These are phyloP conservation scores for Bujurquina vittata DNA, from an alignment of 2,113 vertebrate species.

Conservation along the genomic window DNA sequence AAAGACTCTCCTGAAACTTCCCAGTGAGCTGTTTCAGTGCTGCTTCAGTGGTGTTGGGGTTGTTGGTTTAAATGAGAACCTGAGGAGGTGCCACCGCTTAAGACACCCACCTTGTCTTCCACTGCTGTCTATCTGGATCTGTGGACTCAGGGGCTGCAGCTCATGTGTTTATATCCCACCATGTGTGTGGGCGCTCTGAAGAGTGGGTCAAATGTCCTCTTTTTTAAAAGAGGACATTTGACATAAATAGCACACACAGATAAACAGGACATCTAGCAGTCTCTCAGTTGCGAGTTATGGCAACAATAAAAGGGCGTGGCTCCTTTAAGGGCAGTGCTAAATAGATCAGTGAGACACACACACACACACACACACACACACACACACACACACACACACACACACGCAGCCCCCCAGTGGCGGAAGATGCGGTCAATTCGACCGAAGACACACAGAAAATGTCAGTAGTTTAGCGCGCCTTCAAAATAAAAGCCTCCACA, in stretches of 20 bases:
- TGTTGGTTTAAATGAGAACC: neutral
- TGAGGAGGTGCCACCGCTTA: neutral
- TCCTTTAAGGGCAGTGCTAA: conserved; percentile 72
- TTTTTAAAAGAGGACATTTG: neutral
- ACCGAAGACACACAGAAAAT: conserved; percentile 3
- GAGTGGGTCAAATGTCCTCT: neutral
- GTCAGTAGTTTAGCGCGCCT: neutral
- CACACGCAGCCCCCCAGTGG: conserved; percentile 11
- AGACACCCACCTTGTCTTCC: neutral
- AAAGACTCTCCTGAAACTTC: neutral
- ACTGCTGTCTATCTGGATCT: neutral
- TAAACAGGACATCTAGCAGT: conserved; percentile 9
- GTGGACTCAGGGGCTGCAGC: neutral
- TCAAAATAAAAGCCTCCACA: conserved; percentile 60
- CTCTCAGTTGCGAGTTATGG: conserved; percentile 17
- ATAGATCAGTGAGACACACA: conserved; percentile 56
- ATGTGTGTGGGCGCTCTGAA: neutral
- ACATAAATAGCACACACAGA: neutral
- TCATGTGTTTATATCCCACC: neutral
- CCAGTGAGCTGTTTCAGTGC: neutral
- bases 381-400: conserved; percentile 15
- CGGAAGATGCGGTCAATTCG: conserved; percentile 32
- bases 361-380: conserved; percentile 19
- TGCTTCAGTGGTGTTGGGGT: neutral
- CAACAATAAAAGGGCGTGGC: conserved; percentile 66